These are phyloP conservation scores for Frankliniella fusca DNA, from an alignment of 2,888 invertebrate species.

Conservation along the genomic window DNA sequence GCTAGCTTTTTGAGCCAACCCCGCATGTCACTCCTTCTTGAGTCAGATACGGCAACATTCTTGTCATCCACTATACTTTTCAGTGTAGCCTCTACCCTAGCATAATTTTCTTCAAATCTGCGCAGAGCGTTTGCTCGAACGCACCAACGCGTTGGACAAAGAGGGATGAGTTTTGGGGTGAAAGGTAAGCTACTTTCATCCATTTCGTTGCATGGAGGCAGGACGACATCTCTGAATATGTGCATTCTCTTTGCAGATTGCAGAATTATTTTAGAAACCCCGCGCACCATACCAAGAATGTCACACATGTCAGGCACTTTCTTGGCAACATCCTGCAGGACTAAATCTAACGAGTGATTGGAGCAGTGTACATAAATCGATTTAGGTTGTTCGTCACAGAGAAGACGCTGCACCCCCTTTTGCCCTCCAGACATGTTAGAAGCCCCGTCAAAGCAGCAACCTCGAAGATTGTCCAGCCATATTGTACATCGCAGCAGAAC, in stretches of 20 bases:
- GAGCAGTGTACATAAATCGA: constrained; percentile 27
- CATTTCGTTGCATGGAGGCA: background rate
- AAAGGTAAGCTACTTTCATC: background rate
- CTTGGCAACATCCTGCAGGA: background rate
- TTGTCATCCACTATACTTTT: no score
- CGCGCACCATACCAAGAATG: background rate
- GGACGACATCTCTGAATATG: background rate
- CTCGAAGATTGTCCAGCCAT: background rate
- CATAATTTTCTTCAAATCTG: no score
- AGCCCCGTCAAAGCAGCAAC: constrained; percentile 14
- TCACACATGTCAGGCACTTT: background rate
- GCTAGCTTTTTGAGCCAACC: no score
- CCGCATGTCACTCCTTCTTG: no score
- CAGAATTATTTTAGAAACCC: constrained; percentile 20
- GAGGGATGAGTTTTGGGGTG: background rate
- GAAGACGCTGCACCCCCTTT: constrained; percentile 14
- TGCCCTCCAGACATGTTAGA: constrained; percentile 2
- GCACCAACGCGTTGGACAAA: constrained; percentile 26
- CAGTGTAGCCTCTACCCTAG: no score
- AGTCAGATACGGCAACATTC: no score
- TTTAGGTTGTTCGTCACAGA: constrained; percentile 6
- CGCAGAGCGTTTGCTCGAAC: no score
- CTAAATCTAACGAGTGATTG: constrained; percentile 20
- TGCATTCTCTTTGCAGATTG: constrained; percentile 22
- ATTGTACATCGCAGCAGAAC: background rate